A percentile compares a stretch with the other conserved stretches of the same genome.
These are phyloP conservation scores for Tolmerus cingulatus DNA, from an alignment of 2,888 invertebrate genomes.

Conservation along the genomic window DNA sequence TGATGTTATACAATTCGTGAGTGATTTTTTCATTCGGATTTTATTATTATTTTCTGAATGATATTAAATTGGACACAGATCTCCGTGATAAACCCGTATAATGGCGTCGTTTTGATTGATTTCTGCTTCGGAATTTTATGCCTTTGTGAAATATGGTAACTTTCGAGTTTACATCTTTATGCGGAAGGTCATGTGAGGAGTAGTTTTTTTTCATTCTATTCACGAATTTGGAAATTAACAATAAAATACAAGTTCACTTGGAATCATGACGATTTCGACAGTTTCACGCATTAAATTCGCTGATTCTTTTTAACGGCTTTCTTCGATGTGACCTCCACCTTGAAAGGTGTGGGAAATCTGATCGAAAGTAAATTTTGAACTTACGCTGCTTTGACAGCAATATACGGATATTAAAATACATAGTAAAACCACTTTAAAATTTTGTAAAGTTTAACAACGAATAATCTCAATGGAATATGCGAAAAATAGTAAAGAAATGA, in stretches of 20 bases:
- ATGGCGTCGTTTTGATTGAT: conserved; percentile 38
- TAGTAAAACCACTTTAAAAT: not conserved
- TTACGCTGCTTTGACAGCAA: not conserved
- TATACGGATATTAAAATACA: not conserved
- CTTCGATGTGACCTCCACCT: not conserved
- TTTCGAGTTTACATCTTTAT: not conserved
- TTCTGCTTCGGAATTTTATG: not conserved
- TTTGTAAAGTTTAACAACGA: not conserved
- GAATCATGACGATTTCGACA: not conserved
- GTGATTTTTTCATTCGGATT: not conserved
- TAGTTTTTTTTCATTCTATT: not conserved
- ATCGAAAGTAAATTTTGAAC: not conserved
- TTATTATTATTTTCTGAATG: not conserved
- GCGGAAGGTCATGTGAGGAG: not conserved
- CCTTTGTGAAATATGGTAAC: conserved; percentile 17
- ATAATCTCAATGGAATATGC: not conserved
- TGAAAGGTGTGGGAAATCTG: not conserved
- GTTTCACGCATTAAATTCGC: not conserved
- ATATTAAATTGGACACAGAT: conserved; percentile 33
- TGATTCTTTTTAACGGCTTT: not conserved
- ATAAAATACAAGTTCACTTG: not conserved
- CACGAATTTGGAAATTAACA: not conserved
- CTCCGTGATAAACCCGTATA: not conserved
- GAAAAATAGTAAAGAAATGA: not conserved
- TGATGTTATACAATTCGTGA: conserved; percentile 17